These are phyloP conservation scores for Apis cerana DNA, from an alignment of 1,140 invertebrate species.

Conservation along the genomic window DNA sequence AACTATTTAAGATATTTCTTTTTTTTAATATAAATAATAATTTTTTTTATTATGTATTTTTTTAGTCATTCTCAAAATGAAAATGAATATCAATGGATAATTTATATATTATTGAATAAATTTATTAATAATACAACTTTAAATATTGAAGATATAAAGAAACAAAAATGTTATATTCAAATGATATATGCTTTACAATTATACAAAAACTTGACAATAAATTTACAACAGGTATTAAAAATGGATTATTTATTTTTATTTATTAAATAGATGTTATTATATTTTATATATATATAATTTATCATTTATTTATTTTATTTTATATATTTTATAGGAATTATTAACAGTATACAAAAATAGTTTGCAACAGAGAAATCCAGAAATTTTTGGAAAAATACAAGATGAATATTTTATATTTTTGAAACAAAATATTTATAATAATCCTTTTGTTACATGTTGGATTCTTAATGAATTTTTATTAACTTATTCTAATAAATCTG, in stretches of 20 bases:
- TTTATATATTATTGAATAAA: constrained; percentile 37
- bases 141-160: constrained; percentile 23
- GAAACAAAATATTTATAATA: constrained; percentile 59
- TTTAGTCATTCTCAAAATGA: constrained; percentile 32
- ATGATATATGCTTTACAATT: constrained; percentile 48
- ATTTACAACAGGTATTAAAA: constrained; percentile 34
- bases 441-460: constrained; percentile 67
- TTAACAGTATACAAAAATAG: constrained; percentile 6
- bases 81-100: constrained; percentile 48
- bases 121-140: constrained; percentile 19
- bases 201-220: constrained; percentile 23
- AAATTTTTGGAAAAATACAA: constrained; percentile 33
- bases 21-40: background rate
- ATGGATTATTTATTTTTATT: background rate
- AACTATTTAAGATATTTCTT: background rate
- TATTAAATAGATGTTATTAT: background rate
- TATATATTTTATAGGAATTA: constrained; percentile 5
- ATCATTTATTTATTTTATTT: constrained; percentile 1
- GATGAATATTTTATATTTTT: constrained; percentile 63
- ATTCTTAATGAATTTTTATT: constrained; percentile 72
- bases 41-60: background rate
- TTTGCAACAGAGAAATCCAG: background rate
- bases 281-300: background rate
- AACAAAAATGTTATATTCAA: constrained; percentile 40
- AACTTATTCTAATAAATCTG: constrained; percentile 46